Conservation (phyloP, 2,113 vertebrate genomes). For the Acinonyx jubatus region DNA sequence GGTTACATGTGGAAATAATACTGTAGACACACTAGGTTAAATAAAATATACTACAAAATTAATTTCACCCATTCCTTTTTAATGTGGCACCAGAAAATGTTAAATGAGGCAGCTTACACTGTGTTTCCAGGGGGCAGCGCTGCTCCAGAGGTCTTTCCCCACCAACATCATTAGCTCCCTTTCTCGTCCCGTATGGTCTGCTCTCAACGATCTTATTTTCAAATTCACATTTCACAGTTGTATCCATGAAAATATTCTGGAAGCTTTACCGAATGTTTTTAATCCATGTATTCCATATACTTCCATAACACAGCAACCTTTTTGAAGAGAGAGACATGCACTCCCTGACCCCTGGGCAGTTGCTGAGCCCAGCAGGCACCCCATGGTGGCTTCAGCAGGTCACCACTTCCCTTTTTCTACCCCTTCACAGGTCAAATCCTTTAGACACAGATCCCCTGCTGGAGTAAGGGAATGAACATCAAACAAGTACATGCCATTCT, state of each 20-base stretch:
- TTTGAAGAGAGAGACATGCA: background rate
- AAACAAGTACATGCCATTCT: too few relatives aligned
- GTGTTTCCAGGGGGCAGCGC: background rate
- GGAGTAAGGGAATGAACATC: background rate
- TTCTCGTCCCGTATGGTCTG: background rate
- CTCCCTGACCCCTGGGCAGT: fast-evolving
- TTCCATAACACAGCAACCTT: background rate
- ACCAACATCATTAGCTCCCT: too few relatives aligned
- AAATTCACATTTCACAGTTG: background rate
- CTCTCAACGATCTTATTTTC: background rate
- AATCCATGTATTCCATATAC: background rate
- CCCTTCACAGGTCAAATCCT: background rate
- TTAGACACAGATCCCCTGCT: background rate
- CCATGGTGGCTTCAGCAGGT: fast-evolving
- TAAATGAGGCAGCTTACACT: background rate
- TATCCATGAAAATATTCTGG: background rate
- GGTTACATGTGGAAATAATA: background rate
- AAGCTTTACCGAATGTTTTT: background rate
- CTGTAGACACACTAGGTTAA: background rate
- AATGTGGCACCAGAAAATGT: background rate
- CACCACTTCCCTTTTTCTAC: background rate
- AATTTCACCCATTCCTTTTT: background rate
- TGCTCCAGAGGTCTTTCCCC: background rate
- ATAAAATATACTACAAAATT: background rate
- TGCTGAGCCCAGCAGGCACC: background rate